phyloP scores from a whole-genome alignment of 2,113 vertebrate genomes.

The Dipodomys merriami region DNA sequence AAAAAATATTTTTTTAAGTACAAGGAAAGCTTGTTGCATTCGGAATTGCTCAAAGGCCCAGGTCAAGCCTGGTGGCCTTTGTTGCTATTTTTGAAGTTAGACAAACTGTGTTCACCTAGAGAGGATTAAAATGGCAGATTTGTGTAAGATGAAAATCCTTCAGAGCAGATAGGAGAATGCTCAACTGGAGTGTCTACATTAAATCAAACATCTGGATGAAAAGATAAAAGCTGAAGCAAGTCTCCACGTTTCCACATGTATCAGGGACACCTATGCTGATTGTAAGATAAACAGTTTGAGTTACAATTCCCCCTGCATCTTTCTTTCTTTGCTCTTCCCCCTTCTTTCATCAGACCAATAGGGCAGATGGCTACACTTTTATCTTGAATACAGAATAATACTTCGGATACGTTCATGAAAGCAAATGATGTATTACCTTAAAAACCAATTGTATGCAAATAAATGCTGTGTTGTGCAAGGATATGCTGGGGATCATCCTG shows the following conservation, averaged over 20 bases:
- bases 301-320: no score
- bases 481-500: background rate
- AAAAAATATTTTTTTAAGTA: background rate
- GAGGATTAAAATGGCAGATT: conserved; percentile 61
- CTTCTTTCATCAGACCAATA: background rate
- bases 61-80: conserved; percentile 41
- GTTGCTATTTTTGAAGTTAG: conserved; percentile 60
- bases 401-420: background rate
- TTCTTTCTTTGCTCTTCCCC: background rate
- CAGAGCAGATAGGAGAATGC: background rate
- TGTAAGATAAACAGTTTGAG: background rate
- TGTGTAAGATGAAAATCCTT: conserved; percentile 35
- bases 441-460: conserved; percentile 12
- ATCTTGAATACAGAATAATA: background rate
- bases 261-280: background rate
- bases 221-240: background rate
- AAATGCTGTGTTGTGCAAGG: background rate
- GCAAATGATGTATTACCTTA: conserved; percentile 10
- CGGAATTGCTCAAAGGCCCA: conserved; percentile 58
- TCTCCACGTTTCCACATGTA: background rate
- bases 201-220: conserved; percentile 51
- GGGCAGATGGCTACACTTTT: conserved; percentile 7
- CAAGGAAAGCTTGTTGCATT: conserved; percentile 49
- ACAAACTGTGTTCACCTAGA: conserved; percentile 42
- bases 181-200: background rate